These are phyloP conservation scores for Bellardia bayeri DNA, from an alignment of 2,888 invertebrate genomes.

Conservation along the genomic window DNA sequence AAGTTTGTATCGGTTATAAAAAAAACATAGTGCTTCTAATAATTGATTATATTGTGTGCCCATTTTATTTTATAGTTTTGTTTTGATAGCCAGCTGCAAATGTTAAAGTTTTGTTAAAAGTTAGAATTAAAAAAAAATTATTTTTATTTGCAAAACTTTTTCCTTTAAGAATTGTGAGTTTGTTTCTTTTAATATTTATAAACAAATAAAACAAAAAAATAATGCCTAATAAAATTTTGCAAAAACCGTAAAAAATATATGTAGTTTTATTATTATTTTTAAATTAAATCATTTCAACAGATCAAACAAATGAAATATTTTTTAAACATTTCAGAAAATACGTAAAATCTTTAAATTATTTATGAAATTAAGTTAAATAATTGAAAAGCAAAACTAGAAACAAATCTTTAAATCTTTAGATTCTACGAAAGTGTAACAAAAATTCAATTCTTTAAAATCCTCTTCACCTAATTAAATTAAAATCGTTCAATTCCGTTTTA, in stretches of 20 bases:
- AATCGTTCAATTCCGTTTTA: background rate
- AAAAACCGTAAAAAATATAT: background rate
- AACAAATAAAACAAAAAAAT: slow-evolving; percentile 46
- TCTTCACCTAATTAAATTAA: too few relatives aligned
- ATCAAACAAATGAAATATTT: too few relatives aligned
- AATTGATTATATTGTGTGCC: slow-evolving; percentile 36
- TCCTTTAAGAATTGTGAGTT: slow-evolving; percentile 57
- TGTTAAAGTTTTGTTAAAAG: slow-evolving; percentile 42
- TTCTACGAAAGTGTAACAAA: too few relatives aligned
- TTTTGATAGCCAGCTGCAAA: slow-evolving; percentile 26
- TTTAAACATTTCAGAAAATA: too few relatives aligned
- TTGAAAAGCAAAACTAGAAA: too few relatives aligned
- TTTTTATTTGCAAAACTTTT: slow-evolving; percentile 36
- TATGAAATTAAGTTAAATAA: too few relatives aligned
- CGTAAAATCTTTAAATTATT: too few relatives aligned
- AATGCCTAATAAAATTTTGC: slow-evolving; percentile 45
- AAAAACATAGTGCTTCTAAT: slow-evolving; percentile 40
- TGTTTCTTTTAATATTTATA: slow-evolving; percentile 60
- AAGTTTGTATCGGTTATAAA: slow-evolving; percentile 33
- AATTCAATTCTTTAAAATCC: too few relatives aligned
- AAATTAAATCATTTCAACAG: too few relatives aligned
- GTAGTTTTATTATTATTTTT: too few relatives aligned
- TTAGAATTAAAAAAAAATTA: slow-evolving; percentile 1
- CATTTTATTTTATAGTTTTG: slow-evolving; percentile 48
- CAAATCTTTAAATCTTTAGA: too few relatives aligned